phyloP scores from a whole-genome alignment of 37 sponge, comb jelly and placozoan species.

The Geodia barretti region DNA sequence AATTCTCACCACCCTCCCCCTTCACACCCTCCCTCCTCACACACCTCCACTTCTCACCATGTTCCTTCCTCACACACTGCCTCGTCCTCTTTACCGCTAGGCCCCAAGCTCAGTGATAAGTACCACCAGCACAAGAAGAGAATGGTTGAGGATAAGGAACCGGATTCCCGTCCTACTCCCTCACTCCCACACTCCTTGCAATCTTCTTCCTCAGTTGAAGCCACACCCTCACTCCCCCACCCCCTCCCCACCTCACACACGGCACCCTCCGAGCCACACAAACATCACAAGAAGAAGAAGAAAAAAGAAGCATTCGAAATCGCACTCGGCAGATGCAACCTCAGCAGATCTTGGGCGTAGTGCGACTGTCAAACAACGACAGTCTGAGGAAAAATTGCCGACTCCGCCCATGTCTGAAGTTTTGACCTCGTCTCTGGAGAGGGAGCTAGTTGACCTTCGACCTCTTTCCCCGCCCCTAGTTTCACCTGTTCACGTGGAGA shows the following conservation, averaged over 20 bases:
- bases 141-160: not conserved
- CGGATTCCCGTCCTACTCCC: not conserved
- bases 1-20: not conserved
- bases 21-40: not conserved
- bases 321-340: too few species aligned
- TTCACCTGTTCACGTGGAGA: not conserved
- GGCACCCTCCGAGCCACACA: not conserved
- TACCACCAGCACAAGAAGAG: not conserved
- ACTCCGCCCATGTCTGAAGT: not conserved
- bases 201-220: constrained; percentile 1
- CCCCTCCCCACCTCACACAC: not conserved
- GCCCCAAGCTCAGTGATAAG: not conserved
- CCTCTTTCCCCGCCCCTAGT: not conserved
- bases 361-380: not conserved
- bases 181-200: not conserved
- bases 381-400: not conserved
- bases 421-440: not conserved
- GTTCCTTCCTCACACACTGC: not conserved
- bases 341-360: too few species aligned
- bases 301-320: constrained; percentile 37
- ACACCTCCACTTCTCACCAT: constrained; percentile 1
- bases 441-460: not conserved
- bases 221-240: not conserved
- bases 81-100: constrained; percentile 7
- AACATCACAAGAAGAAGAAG: constrained; percentile 20